Evolutionary conservation across 2,797 vertebrate species (phyloP).

Genomic region (Eulemur rubriventer): DNA sequence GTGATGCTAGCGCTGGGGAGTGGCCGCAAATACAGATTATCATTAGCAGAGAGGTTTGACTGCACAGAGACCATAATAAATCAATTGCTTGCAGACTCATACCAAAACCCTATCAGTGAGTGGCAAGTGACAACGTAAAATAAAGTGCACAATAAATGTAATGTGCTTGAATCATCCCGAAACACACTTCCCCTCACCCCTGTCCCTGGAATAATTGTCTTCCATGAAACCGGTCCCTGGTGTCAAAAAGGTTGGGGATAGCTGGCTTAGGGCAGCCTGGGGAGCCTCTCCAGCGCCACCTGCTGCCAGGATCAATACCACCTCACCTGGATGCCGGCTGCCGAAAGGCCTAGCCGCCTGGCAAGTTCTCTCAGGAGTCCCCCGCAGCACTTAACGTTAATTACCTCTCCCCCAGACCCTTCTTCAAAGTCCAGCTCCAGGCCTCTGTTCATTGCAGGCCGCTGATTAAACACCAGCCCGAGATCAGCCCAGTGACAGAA

Average conservation of each 20-base stretch:
- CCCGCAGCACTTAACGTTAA: conserved; percentile 82
- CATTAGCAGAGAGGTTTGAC: too few relatives aligned
- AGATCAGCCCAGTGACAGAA: conserved; percentile 62
- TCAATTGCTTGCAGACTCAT: too few relatives aligned
- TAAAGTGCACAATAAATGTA: too few relatives aligned
- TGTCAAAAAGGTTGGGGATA: neutral
- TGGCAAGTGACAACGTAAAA: too few relatives aligned
- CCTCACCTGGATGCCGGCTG: conserved; percentile 49
- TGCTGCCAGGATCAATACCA: conserved; percentile 67
- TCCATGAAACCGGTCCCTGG: too few relatives aligned
- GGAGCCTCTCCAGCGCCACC: conserved; percentile 50
- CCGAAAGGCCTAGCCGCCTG: conserved; percentile 45
- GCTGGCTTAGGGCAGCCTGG: conserved; percentile 1
- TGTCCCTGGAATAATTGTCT: too few relatives aligned
- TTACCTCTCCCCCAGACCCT: conserved; percentile 65
- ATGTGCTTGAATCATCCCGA: too few relatives aligned
- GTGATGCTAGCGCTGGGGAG: too few relatives aligned
- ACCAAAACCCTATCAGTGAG: too few relatives aligned
- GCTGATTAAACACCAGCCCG: conserved; percentile 69
- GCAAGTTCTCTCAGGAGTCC: conserved; percentile 70
- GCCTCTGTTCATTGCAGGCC: conserved; percentile 56
- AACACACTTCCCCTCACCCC: too few relatives aligned
- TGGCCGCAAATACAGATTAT: too few relatives aligned
- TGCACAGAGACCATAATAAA: too few relatives aligned
- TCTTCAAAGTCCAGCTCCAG: conserved; percentile 79